These are phyloP conservation scores for Aphodius sticticus DNA, from an alignment of 2,888 invertebrate species.

Conservation along the genomic window DNA sequence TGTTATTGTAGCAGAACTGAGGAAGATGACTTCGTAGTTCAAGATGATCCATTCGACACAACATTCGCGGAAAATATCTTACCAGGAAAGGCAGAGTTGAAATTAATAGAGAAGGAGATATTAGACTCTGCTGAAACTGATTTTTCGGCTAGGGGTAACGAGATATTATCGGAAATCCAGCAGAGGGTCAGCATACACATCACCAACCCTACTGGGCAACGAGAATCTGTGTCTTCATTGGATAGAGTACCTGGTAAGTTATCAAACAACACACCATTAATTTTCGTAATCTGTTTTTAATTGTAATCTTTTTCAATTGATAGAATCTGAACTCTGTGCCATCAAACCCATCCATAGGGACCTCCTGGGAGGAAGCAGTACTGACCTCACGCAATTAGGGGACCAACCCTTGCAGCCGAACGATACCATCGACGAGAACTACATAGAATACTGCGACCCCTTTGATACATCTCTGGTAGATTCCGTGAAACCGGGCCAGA, in stretches of 20 bases:
- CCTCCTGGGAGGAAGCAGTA: constrained; percentile 78
- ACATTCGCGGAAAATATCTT: constrained; percentile 81
- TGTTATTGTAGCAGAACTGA: neutral
- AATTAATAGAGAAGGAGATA: constrained; percentile 67
- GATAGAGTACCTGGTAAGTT: constrained; percentile 52
- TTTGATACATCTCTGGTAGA: constrained; percentile 86
- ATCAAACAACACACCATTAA: constrained; percentile 10
- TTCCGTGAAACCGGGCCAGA: constrained; percentile 76
- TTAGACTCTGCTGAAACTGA: constrained; percentile 61
- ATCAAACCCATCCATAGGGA: constrained; percentile 66
- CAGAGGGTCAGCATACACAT: constrained; percentile 67
- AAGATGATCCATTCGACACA: constrained; percentile 85
- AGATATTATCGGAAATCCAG: constrained; percentile 44
- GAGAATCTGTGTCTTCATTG: constrained; percentile 63
- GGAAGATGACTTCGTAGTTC: constrained; percentile 58
- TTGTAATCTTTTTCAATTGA: constrained; percentile 31
- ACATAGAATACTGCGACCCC: constrained; percentile 76
- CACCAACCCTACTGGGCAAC: constrained; percentile 69
- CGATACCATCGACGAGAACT: constrained; percentile 62
- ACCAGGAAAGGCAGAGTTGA: constrained; percentile 69
- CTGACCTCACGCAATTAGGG: constrained; percentile 74
- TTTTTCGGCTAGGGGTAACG: constrained; percentile 45
- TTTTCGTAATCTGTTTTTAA: neutral
- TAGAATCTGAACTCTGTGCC: constrained; percentile 60
- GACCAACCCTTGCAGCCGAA: constrained; percentile 73